Base-by-base conservation (phyloP, 2,888 invertebrate genomes). In the Salticus scenicus region DNA sequence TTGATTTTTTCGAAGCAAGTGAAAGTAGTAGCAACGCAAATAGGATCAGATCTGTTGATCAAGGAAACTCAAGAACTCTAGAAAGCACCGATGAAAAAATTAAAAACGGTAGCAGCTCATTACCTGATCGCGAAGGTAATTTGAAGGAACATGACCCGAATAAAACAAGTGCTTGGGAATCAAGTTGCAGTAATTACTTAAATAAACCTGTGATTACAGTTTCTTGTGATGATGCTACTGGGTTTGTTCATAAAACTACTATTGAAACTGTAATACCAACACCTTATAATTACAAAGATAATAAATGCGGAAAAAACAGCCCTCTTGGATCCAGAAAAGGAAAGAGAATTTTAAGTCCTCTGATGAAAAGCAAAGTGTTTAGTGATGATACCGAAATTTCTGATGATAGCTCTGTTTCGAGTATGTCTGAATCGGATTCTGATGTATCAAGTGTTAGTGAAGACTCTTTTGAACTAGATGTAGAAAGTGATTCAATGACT, bases 1-100 rank as follows among this genome's bases (percentile, higher is more conserved):
- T 89, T 41, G 88, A 88, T 57, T 89, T 89, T 64, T 89, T 89
- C 83, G 88, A 88, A 37, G 87, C 72, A 51, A 81, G 66, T 51
- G 77, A 82, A 33, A 33, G 24, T 24, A 31, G 70, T 20, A 64
- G 37, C 64, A 75, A 37, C 27, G 27, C 42, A n/a, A 69, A 63
- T 31, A 30, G 42, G 64, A 81, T 30, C 5, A n/a, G 33, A 7
- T 31, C 69, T n/a, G 20, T 57, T 31, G 24, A 71, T 47, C 41
- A 20, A 64, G 69, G 41, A 37, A 57, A 7, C 24, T 74, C 57
- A 10, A 20, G 20, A 8, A 10, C 30, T 8, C 12, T 37, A 27
- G 2, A 27, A 7, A 30, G 20, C n/a, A 20, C 14, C 10, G 33
- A 76, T 42, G 20, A 2, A 10, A 20, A 33, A 10, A n/a, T n/a